phyloP scores from a whole-genome alignment of 1,140 invertebrate species.

The Eulimnadia texana region DNA sequence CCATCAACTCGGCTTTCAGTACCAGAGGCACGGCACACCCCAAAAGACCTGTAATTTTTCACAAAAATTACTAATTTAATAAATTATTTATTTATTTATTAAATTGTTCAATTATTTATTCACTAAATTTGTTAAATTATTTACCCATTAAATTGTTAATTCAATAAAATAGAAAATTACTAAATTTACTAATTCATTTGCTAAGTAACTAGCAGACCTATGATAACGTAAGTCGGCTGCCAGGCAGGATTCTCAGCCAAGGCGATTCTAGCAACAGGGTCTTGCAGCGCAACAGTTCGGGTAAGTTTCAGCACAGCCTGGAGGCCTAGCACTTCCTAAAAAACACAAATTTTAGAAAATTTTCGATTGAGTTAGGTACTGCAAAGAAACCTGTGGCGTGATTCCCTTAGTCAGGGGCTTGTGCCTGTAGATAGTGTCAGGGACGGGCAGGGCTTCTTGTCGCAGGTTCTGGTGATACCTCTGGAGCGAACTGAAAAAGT shows the following conservation, averaged over 20 bases:
- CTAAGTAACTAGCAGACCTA: constrained; percentile 36
- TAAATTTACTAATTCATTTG: neutral
- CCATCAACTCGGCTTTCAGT: constrained; percentile 67
- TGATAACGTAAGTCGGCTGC: constrained; percentile 58
- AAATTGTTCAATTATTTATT: neutral
- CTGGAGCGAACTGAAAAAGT: constrained; percentile 71
- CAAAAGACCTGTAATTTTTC: constrained; percentile 41
- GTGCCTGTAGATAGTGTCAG: constrained; percentile 45
- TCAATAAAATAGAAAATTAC: neutral
- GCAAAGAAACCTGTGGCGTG: constrained; percentile 38
- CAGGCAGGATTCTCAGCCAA: constrained; percentile 76
- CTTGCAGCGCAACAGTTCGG: constrained; percentile 53
- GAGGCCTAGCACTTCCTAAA: constrained; percentile 66
- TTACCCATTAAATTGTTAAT: neutral
- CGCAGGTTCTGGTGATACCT: constrained; percentile 49
- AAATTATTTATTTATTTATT: neutral
- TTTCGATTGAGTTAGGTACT: too few relatives aligned
- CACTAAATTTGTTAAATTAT: neutral
- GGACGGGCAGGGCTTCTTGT: constrained; percentile 43
- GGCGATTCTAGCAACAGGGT: constrained; percentile 57
- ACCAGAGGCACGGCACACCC: constrained; percentile 68
- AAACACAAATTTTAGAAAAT: too few relatives aligned
- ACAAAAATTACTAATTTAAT: neutral
- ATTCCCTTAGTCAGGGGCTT: constrained; percentile 44
- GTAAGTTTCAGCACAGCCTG: constrained; percentile 64